These are phyloP conservation scores for Sycophila sp. DNA, from an alignment of 1,140 invertebrate species.

Conservation along the genomic window DNA sequence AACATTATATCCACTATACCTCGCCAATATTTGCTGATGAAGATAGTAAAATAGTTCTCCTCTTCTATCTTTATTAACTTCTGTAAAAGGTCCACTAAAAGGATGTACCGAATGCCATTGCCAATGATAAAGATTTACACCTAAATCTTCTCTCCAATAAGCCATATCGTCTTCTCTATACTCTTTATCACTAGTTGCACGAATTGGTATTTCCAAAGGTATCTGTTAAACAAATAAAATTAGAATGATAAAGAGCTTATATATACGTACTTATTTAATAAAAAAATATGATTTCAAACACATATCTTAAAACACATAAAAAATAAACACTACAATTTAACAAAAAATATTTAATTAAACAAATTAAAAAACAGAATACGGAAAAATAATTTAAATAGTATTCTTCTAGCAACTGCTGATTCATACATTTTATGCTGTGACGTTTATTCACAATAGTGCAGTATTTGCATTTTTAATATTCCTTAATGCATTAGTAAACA, in stretches of 20 bases:
- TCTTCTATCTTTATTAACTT: constrained; percentile 69
- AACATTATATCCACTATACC: constrained; percentile 58
- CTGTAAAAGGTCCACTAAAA: constrained; percentile 68
- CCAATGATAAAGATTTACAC: constrained; percentile 80
- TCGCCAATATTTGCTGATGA: constrained; percentile 70
- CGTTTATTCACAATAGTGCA: no score
- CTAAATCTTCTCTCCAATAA: constrained; percentile 71
- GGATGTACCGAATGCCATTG: constrained; percentile 87
- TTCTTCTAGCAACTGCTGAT: no score
- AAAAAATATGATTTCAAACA: background rate
- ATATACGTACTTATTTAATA: no score
- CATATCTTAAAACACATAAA: background rate
- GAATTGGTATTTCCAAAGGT: no score
- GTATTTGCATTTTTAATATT: no score
- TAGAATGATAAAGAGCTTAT: no score
- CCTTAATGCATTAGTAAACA: no score
- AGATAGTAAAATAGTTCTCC: constrained; percentile 74
- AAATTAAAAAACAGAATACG: background rate
- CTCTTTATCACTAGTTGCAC: no score
- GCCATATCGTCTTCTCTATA: no score
- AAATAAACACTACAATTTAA: background rate
- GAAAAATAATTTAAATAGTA: no score
- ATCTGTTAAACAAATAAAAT: no score
- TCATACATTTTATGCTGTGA: no score
- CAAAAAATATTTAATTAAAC: background rate